Percentiles rank a stretch among this genome's conserved stretches.
Conservation (phyloP, 2,888 invertebrate species). For the Eristalis pertinax region DNA sequence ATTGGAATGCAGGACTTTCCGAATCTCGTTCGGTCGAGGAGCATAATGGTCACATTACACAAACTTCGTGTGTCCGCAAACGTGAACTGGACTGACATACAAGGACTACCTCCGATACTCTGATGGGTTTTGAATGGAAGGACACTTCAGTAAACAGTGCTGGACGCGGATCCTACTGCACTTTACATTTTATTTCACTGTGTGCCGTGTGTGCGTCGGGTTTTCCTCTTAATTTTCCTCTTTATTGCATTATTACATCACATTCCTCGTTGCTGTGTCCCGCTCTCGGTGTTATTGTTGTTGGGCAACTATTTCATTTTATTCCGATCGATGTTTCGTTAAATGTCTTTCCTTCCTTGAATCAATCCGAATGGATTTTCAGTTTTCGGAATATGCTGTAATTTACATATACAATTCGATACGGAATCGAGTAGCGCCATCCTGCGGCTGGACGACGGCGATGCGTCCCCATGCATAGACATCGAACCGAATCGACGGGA, state of each 20-base stretch:
- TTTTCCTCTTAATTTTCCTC: too few species aligned
- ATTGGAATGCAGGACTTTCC: slow-evolving; percentile 43
- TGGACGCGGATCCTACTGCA: neutral
- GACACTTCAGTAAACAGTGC: slow-evolving; percentile 18
- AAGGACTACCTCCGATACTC: slow-evolving; percentile 13
- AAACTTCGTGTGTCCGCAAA: slow-evolving; percentile 33
- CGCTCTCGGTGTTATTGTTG: slow-evolving; percentile 1
- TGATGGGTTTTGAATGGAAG: neutral
- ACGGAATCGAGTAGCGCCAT: slow-evolving; percentile 37
- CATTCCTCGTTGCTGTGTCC: neutral
- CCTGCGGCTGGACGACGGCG: slow-evolving; percentile 43
- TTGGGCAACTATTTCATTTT: slow-evolving; percentile 7
- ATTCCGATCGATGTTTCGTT: slow-evolving; percentile 53
- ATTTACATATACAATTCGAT: slow-evolving; percentile 67
- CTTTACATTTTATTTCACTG: neutral
- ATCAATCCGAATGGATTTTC: slow-evolving; percentile 42
- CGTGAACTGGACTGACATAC: slow-evolving; percentile 5
- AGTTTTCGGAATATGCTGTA: slow-evolving; percentile 51
- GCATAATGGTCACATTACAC: slow-evolving; percentile 58
- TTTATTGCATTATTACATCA: too few species aligned
- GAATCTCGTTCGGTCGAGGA: slow-evolving; percentile 45
- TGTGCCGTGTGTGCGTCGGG: neutral
- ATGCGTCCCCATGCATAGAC: neutral
- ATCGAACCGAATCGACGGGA: neutral
- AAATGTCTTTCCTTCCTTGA: slow-evolving; percentile 53